These are phyloP conservation scores for Saxidomus purpurata DNA, from an alignment of 1,140 invertebrate genomes.

Conservation along the genomic window DNA sequence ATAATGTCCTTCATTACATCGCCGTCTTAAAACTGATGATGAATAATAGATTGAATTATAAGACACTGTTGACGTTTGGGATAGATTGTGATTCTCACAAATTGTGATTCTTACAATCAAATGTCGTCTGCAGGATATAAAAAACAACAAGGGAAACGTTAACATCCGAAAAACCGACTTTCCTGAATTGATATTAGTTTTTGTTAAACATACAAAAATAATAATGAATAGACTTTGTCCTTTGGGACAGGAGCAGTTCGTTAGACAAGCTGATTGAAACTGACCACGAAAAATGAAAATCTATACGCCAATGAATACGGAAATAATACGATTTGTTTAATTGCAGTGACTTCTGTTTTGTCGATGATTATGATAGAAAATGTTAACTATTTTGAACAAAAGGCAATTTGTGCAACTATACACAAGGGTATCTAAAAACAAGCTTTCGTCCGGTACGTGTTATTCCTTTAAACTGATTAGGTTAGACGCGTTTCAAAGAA, in stretches of 20 bases:
- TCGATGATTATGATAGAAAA: slow-evolving; percentile 21
- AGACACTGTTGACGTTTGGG: slow-evolving; percentile 16
- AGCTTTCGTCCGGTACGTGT: not conserved
- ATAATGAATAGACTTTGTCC: not conserved
- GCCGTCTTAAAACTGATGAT: slow-evolving; percentile 41
- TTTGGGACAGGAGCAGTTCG: not conserved
- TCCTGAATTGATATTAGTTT: slow-evolving; percentile 10
- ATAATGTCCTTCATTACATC: slow-evolving; percentile 49
- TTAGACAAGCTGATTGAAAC: not conserved
- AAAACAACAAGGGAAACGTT: not conserved
- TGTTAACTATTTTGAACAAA: not conserved
- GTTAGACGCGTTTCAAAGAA: slow-evolving; percentile 13
- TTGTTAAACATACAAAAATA: not conserved
- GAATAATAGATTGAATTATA: slow-evolving; percentile 57
- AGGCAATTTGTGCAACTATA: not conserved
- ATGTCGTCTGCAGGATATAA: not conserved
- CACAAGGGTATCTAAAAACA: slow-evolving; percentile 16
- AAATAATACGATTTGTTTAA: slow-evolving; percentile 21
- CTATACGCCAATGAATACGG: not conserved
- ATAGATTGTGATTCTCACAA: not conserved
- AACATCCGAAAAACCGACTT: not conserved
- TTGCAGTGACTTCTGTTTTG: not conserved
- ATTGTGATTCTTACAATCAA: not conserved
- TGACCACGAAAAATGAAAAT: not conserved
- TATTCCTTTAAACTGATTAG: slow-evolving; percentile 19